phyloP scores from a whole-genome alignment of 2,113 vertebrate genomes.

The Laticauda colubrina region DNA sequence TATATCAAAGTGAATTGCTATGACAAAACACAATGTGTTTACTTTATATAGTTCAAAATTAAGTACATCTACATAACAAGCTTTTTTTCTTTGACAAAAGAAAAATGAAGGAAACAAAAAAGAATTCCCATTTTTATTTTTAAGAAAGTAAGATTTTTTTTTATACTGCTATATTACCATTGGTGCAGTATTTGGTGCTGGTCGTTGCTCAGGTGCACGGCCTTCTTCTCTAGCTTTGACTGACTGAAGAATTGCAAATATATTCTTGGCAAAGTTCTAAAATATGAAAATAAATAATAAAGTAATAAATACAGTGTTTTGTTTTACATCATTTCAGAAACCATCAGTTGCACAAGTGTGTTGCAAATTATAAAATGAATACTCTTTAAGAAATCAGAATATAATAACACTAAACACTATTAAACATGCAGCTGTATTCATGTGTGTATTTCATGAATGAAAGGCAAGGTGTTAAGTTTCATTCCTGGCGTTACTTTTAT shows the following conservation, averaged over 20 bases:
- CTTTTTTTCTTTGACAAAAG: background rate
- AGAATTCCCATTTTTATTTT: background rate
- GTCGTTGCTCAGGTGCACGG: conserved; percentile 91
- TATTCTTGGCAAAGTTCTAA: conserved; percentile 98
- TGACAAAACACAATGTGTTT: background rate
- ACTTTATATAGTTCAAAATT: background rate
- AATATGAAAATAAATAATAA: conserved; percentile 46
- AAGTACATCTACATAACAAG: background rate
- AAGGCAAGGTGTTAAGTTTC: background rate
- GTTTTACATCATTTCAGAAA: background rate
- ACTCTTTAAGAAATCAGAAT: background rate
- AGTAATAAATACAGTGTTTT: background rate
- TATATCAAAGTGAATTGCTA: background rate
- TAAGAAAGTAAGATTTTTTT: background rate
- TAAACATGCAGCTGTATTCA: background rate
- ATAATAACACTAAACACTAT: background rate
- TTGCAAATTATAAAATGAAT: background rate
- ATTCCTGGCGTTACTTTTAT: background rate
- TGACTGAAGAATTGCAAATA: conserved; percentile 98
- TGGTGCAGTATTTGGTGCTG: conserved; percentile 86
- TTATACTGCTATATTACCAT: conserved; percentile 72
- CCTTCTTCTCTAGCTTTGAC: conserved; percentile 99
- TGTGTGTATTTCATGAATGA: background rate
- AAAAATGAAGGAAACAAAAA: background rate
- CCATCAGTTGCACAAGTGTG: background rate